A percentile compares a stretch with the other conserved stretches of the same genome.
Evolutionary conservation across 2,113 vertebrate species (phyloP).

Genomic region (Limanda limanda): DNA sequence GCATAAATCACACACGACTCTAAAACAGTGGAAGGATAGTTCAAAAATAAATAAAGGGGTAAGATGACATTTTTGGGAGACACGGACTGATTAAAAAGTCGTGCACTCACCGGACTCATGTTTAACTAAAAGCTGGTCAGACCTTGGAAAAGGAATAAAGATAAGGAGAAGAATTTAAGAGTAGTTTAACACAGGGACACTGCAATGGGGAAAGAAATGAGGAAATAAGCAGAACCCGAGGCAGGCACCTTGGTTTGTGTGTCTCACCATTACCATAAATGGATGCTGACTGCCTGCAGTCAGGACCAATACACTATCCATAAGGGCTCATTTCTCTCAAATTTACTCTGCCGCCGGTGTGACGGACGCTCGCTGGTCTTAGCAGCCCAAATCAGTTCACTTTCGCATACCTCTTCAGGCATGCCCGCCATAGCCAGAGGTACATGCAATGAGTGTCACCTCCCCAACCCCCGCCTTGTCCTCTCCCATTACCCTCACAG

Average conservation of each 20-base stretch:
- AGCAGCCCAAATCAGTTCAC: conserved; percentile 76
- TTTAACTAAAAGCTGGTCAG: conserved; percentile 6
- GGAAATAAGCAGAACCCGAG: conserved; percentile 53
- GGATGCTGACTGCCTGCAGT: conserved; percentile 76
- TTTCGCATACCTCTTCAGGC: conserved; percentile 73
- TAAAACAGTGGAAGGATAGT: conserved; percentile 15
- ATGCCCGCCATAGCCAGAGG: conserved; percentile 58
- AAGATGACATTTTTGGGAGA: conserved; percentile 9
- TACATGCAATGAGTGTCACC: conserved; percentile 71
- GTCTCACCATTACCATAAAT: conserved; percentile 72
- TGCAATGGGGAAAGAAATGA: conserved; percentile 7
- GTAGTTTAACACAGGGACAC: conserved; percentile 39
- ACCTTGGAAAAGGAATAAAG: conserved; percentile 7
- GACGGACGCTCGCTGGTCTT: conserved; percentile 69
- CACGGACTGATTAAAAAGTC: conserved; percentile 27
- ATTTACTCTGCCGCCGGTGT: conserved; percentile 76
- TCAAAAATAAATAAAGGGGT: conserved; percentile 26
- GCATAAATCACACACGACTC: conserved; percentile 48
- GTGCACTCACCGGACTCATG: not conserved
- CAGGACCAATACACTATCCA: conserved; percentile 77
- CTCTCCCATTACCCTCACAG: conserved; percentile 78
- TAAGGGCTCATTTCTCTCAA: conserved; percentile 77
- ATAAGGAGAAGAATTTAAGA: conserved; percentile 21
- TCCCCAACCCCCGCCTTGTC: conserved; percentile 68
- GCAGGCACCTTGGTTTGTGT: conserved; percentile 59